These are phyloP conservation scores for Psittacara wagleri DNA, from an alignment of 2,113 vertebrate species.

Conservation along the genomic window DNA sequence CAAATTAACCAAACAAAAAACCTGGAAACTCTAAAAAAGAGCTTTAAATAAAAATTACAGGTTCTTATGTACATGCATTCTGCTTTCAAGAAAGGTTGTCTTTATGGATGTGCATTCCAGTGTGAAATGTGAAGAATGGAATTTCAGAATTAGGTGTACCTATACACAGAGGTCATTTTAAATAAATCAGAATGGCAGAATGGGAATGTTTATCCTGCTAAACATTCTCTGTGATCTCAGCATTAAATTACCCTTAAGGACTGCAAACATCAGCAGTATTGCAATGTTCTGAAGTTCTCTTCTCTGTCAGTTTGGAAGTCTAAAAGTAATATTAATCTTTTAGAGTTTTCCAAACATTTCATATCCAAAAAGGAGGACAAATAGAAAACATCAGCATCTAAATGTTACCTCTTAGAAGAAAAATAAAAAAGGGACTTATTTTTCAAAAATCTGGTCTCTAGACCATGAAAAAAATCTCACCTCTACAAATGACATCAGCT, in stretches of 20 bases:
- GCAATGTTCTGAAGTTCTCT: not conserved
- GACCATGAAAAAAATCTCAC: not conserved
- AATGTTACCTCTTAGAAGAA: not conserved
- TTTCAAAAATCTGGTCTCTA: not conserved
- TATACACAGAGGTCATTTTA: not conserved
- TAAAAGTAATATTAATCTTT: not conserved
- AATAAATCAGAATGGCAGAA: not conserved
- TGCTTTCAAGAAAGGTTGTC: not conserved
- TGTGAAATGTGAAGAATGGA: not conserved
- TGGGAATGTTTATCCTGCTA: not conserved
- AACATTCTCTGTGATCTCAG: conserved; percentile 39
- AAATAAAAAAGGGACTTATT: not conserved
- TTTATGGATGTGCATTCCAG: not conserved
- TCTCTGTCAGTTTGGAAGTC: not conserved
- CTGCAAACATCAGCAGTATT: conserved; percentile 15
- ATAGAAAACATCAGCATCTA: not conserved
- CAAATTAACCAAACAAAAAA: not conserved
- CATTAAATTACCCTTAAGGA: conserved; percentile 12
- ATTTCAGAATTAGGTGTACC: not conserved
- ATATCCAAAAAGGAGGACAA: not conserved
- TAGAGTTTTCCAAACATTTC: not conserved
- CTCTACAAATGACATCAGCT: not conserved
- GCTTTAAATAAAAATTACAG: not conserved
- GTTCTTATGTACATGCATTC: not conserved
- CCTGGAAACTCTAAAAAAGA: not conserved